phyloP scores from a whole-genome alignment of 2,888 invertebrate genomes.

The Lepidochitona cinerea region DNA sequence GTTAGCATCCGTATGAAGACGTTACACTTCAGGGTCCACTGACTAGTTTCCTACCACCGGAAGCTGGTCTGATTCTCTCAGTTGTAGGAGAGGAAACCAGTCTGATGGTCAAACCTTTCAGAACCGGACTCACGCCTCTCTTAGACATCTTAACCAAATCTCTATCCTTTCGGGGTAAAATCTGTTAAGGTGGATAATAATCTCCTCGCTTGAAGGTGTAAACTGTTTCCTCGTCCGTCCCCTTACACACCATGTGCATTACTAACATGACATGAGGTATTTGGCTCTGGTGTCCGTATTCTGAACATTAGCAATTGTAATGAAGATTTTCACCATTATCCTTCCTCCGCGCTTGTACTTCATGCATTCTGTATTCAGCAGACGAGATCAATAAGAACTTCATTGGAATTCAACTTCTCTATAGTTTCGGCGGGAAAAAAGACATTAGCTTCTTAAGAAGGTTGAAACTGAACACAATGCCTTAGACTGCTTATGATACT shows the following conservation, averaged over 20 bases:
- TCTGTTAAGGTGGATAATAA: neutral
- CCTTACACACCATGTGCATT: constrained; percentile 1
- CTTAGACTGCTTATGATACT: neutral
- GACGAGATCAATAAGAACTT: constrained; percentile 3
- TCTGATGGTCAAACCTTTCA: too few species aligned
- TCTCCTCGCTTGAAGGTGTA: neutral
- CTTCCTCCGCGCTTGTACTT: neutral
- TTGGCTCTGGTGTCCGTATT: neutral
- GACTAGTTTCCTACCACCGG: neutral
- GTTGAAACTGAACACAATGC: neutral
- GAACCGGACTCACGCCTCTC: too few species aligned
- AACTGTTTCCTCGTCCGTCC: neutral
- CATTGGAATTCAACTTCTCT: constrained; percentile 8
- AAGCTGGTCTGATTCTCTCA: neutral
- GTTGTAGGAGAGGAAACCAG: too few species aligned
- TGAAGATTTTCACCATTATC: neutral
- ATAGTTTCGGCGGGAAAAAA: constrained; percentile 9
- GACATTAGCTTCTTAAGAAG: constrained; percentile 4
- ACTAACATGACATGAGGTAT: neutral
- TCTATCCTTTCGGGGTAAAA: neutral
- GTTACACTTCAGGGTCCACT: neutral
- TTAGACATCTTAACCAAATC: too few species aligned
- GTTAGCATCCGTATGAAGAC: neutral
- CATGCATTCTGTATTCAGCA: constrained; percentile 4
- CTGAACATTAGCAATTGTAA: constrained; percentile 6